These are phyloP conservation scores for Aldabrachelys gigantea DNA, from an alignment of 2,113 vertebrate genomes.

Conservation along the genomic window DNA sequence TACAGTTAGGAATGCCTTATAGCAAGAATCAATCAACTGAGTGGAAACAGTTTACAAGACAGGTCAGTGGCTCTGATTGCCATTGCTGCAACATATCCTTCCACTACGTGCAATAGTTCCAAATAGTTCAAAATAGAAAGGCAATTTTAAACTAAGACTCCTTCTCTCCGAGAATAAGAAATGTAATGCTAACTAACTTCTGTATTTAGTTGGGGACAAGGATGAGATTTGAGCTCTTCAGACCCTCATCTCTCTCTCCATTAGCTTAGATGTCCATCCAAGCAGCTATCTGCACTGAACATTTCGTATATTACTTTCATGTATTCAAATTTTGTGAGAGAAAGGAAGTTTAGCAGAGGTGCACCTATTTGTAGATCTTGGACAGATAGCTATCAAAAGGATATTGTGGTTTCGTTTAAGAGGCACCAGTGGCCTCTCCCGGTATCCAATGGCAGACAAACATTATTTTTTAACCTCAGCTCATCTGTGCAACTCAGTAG, in stretches of 20 bases:
- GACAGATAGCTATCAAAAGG: fast-evolving
- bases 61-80: not conserved
- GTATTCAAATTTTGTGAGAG: not conserved
- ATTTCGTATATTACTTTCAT: not conserved
- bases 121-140: not conserved
- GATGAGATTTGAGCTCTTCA: not conserved
- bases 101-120: not conserved
- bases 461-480: not conserved
- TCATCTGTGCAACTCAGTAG: fast-evolving
- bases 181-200: no score
- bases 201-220: not conserved
- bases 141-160: not conserved
- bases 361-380: not conserved
- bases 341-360: not conserved
- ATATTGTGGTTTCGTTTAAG: not conserved
- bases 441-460: not conserved
- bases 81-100: not conserved
- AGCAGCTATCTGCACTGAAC: not conserved
- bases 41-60: not conserved
- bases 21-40: not conserved
- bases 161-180: not conserved
- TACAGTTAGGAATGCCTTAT: not conserved
- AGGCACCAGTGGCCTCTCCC: not conserved
- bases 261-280: not conserved
- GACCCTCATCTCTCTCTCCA: not conserved